Evolutionary conservation across 2,113 vertebrate genomes (phyloP).

Genomic region (Rhagologus leucostigma): DNA sequence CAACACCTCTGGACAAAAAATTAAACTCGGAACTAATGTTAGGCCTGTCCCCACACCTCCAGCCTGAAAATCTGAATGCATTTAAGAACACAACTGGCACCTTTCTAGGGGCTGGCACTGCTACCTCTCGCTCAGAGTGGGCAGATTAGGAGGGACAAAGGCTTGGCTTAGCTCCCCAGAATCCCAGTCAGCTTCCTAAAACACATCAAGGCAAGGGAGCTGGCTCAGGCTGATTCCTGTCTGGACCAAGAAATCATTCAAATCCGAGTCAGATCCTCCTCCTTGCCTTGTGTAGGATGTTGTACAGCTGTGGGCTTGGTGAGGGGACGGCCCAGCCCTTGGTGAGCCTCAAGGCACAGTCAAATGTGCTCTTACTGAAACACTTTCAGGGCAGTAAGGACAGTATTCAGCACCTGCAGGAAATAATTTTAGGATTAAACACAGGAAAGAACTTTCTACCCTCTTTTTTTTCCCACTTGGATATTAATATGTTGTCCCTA

Average conservation of each 20-base stretch:
- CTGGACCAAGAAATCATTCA: not conserved
- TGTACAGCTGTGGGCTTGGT: not conserved
- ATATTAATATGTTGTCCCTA: not conserved
- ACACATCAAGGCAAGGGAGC: not conserved
- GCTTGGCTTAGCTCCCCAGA: not conserved
- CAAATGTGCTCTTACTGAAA: not conserved
- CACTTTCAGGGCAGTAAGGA: not conserved
- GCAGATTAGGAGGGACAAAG: not conserved
- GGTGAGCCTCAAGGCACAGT: not conserved
- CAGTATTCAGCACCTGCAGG: not conserved
- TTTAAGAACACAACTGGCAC: not conserved
- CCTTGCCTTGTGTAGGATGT: not conserved
- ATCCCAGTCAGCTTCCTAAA: not conserved
- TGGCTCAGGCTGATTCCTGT: not conserved
- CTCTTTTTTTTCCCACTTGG: not conserved
- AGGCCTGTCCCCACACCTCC: not conserved
- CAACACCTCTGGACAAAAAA: not conserved
- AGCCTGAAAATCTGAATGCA: not conserved
- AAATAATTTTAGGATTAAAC: not conserved
- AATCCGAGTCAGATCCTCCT: not conserved
- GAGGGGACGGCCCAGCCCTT: not conserved
- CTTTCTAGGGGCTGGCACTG: not conserved
- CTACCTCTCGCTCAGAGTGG: not conserved
- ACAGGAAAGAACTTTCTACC: not conserved
- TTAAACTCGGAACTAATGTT: too few relatives aligned